Percentiles rank a stretch among this genome's conserved stretches.
phyloP scores from a whole-genome alignment of 2,113 vertebrate genomes.

The Cryptotis parvus region DNA sequence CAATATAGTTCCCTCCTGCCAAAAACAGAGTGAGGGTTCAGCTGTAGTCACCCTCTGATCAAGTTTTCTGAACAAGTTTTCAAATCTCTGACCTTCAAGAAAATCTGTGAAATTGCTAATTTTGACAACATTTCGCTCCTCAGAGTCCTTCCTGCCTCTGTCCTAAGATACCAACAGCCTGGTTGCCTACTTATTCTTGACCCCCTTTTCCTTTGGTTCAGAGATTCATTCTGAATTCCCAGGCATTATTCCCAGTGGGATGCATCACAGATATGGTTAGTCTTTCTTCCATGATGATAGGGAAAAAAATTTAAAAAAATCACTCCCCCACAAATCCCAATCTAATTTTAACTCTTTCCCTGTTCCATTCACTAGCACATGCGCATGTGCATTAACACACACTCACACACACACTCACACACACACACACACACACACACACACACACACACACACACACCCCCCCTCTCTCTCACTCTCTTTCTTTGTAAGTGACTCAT shows the following conservation, averaged over 20 bases:
- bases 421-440: background rate
- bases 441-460: background rate
- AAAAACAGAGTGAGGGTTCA: slow-evolving; percentile 15
- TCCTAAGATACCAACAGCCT: background rate
- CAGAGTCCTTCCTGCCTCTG: background rate
- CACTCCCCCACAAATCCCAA: slow-evolving; percentile 53
- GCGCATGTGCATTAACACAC: accelerated
- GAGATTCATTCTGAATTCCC: slow-evolving; percentile 1
- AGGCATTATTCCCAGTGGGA: background rate
- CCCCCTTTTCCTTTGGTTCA: background rate
- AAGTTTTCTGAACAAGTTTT: background rate
- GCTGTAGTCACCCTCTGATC: background rate
- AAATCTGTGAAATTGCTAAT: background rate
- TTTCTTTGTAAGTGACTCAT: background rate
- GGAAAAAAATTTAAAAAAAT: too few species aligned
- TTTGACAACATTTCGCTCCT: background rate
- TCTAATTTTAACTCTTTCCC: slow-evolving; percentile 58
- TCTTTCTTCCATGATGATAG: background rate
- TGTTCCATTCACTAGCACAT: background rate
- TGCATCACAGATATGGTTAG: background rate
- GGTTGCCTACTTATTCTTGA: background rate
- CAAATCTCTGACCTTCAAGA: background rate
- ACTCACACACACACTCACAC: too few species aligned
- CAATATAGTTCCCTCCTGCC: background rate
- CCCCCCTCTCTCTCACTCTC: too few species aligned